These are phyloP conservation scores for Varecia variegata DNA, from an alignment of 2,797 vertebrate genomes.

Conservation along the genomic window DNA sequence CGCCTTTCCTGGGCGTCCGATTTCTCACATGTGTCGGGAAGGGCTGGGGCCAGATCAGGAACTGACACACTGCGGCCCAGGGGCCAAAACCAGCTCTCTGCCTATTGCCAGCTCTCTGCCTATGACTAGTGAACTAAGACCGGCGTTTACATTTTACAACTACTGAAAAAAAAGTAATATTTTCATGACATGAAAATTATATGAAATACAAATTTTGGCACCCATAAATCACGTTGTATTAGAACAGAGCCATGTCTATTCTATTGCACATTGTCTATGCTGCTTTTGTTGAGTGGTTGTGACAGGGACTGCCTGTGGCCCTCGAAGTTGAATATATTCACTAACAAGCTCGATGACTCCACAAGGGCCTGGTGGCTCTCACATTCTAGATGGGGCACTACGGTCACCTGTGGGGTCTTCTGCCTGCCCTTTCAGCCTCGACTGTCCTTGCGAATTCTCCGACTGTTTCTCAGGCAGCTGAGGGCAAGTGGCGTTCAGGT, in stretches of 20 bases:
- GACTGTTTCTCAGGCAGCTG: neutral
- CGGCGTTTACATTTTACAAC: neutral
- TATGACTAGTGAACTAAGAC: neutral
- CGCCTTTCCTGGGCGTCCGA: neutral
- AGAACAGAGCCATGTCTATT: neutral
- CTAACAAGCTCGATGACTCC: rapidly evolving
- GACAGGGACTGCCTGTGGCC: too few species aligned
- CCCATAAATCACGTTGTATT: neutral
- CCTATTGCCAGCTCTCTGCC: neutral
- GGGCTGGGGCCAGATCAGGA: neutral
- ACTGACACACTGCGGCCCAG: neutral
- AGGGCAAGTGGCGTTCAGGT: neutral
- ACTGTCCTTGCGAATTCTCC: neutral
- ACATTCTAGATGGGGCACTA: rapidly evolving
- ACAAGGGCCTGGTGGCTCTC: neutral
- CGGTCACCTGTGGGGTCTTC: neutral
- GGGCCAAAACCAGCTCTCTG: too few species aligned
- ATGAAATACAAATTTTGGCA: neutral
- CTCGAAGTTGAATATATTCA: neutral
- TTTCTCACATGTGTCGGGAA: neutral
- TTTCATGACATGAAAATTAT: neutral
- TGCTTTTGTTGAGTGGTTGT: neutral
- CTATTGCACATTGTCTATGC: neutral
- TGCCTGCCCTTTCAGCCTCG: rapidly evolving
- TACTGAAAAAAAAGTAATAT: neutral